phyloP scores from a whole-genome alignment of 1,140 invertebrate species.

The Teleopsis dalmanni region DNA sequence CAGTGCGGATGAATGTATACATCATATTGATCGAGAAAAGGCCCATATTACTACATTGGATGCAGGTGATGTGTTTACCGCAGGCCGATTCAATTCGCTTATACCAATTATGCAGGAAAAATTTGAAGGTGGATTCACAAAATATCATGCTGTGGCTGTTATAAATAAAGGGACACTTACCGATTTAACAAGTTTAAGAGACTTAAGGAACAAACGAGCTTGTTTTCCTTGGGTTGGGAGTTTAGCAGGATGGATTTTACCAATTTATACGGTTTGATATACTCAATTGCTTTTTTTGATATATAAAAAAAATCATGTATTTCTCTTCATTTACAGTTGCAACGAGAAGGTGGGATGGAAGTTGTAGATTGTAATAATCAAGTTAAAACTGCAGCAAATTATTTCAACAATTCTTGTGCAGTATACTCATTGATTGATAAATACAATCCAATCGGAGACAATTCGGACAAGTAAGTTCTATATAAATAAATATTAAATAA shows the following conservation, averaged over 20 bases:
- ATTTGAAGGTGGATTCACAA: slow-evolving; percentile 50
- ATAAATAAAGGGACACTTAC: slow-evolving; percentile 60
- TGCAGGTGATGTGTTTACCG: slow-evolving; percentile 87
- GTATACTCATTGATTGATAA: slow-evolving; percentile 85
- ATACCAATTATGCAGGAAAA: slow-evolving; percentile 79
- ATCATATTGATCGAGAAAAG: slow-evolving; percentile 62
- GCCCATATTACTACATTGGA: slow-evolving; percentile 83
- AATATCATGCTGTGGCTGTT: slow-evolving; percentile 80
- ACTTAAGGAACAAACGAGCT: slow-evolving; percentile 67
- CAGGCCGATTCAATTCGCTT: slow-evolving; percentile 84
- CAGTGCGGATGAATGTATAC: slow-evolving; percentile 78
- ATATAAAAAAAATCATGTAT: too few relatives aligned
- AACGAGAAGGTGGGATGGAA: slow-evolving; percentile 70
- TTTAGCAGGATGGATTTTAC: slow-evolving; percentile 87
- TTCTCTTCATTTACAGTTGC: slow-evolving; percentile 54
- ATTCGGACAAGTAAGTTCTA: slow-evolving; percentile 53
- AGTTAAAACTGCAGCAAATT: slow-evolving; percentile 84
- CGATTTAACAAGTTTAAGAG: slow-evolving; percentile 55
- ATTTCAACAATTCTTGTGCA: slow-evolving; percentile 86
- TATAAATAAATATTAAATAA: too few relatives aligned
- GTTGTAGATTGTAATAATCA: slow-evolving; percentile 93
- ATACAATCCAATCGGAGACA: slow-evolving; percentile 89
- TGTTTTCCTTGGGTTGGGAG: slow-evolving; percentile 89
- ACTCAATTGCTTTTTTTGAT: neutral
- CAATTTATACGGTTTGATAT: slow-evolving; percentile 64